Evolutionary conservation across 2,113 vertebrate species (phyloP).

Genomic region (Coturnix japonica): DNA sequence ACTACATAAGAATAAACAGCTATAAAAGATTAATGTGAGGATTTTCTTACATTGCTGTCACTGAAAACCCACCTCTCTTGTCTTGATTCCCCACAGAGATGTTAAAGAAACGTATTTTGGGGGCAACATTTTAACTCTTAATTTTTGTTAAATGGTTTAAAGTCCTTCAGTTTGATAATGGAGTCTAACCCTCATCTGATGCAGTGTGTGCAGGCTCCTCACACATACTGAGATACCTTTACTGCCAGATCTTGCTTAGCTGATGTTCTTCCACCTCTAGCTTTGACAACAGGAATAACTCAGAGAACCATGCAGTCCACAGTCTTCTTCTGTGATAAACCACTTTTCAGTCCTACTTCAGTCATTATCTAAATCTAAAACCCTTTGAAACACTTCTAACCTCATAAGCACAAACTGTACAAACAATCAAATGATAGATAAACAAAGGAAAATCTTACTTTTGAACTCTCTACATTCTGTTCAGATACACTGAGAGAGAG

Average conservation of each 20-base stretch:
- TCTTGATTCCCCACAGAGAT: not conserved
- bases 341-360: not conserved
- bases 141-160: not conserved
- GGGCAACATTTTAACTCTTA: accelerated
- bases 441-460: not conserved
- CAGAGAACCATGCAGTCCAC: not conserved
- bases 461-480: not conserved
- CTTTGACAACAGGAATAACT: not conserved
- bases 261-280: not conserved
- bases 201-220: not conserved
- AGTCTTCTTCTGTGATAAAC: not conserved
- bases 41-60: not conserved
- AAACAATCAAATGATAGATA: not conserved
- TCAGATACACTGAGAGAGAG: not conserved
- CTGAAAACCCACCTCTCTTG: not conserved
- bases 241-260: not conserved
- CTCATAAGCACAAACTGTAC: not conserved
- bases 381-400: not conserved
- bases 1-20: not conserved
- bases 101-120: accelerated
- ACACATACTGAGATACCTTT: not conserved
- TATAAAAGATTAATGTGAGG: not conserved
- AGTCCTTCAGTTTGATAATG: not conserved
- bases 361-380: not conserved
- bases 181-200: not conserved